Conservation (phyloP, 2,888 invertebrate species). For the Doris montereyensis region DNA sequence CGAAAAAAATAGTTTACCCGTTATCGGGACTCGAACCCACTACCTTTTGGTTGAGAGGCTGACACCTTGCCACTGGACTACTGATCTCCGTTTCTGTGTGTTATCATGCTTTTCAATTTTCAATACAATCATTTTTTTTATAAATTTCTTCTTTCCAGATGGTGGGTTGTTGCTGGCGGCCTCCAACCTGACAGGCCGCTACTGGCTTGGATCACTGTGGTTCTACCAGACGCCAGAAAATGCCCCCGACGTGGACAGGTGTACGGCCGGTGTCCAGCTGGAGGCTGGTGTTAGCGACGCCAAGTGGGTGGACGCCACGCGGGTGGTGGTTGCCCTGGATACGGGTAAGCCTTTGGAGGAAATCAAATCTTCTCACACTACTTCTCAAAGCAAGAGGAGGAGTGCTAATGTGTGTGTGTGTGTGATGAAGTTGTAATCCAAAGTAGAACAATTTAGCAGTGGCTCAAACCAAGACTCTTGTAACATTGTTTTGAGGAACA, state of each 20-base stretch:
- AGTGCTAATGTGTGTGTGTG: background rate
- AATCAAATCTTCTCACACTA: background rate
- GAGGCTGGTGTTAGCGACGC: constrained; percentile 76
- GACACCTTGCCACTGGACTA: too few species aligned
- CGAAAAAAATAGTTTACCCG: too few species aligned
- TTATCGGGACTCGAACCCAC: too few species aligned
- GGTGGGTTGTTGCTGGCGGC: constrained; percentile 77
- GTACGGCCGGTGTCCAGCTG: constrained; percentile 73
- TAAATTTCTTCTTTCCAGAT: constrained; percentile 72
- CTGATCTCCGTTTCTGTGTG: too few species aligned
- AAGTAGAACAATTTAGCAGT: too few species aligned
- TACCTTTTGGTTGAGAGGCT: too few species aligned
- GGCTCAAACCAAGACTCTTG: too few species aligned
- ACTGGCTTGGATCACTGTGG: constrained; percentile 79
- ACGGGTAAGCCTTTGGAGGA: constrained; percentile 73
- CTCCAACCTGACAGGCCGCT: constrained; percentile 77
- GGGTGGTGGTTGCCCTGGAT: constrained; percentile 76
- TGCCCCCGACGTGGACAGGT: constrained; percentile 74
- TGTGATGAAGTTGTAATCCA: too few species aligned
- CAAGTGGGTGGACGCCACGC: constrained; percentile 71
- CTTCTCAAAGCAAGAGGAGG: background rate
- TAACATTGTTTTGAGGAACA: too few species aligned
- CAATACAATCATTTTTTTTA: too few species aligned
- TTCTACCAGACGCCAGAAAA: constrained; percentile 74
- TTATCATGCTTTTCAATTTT: too few species aligned